Evolutionary conservation across 2,797 vertebrate genomes (phyloP).

Genomic region (Rhinogobio ventralis): DNA sequence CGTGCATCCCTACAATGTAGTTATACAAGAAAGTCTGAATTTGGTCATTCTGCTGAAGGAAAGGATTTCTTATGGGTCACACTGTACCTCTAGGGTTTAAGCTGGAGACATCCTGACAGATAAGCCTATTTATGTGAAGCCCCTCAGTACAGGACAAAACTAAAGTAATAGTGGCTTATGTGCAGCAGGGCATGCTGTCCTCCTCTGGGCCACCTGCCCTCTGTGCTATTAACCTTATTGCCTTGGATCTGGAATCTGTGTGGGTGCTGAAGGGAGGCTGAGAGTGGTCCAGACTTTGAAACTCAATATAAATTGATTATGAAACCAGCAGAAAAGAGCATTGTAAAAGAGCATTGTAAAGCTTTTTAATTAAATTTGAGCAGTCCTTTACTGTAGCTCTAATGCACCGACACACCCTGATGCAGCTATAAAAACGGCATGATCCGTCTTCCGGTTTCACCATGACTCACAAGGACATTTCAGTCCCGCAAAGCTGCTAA

Average conservation of each 20-base stretch:
- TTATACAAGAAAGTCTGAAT: background rate
- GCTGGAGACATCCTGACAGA: constrained; percentile 56
- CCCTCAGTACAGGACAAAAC: constrained; percentile 32
- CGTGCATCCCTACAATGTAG: no score
- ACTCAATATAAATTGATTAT: constrained; percentile 44
- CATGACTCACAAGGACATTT: constrained; percentile 17
- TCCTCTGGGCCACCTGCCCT: constrained; percentile 52
- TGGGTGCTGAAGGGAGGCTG: constrained; percentile 28
- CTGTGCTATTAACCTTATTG: constrained; percentile 67
- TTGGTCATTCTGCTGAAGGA: background rate
- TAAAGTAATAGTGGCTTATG: constrained; percentile 55
- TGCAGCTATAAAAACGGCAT: constrained; percentile 44
- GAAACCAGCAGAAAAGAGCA: constrained; percentile 47
- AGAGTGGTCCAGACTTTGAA: constrained; percentile 31
- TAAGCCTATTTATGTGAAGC: constrained; percentile 64
- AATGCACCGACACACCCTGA: constrained; percentile 47
- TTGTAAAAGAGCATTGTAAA: constrained; percentile 45
- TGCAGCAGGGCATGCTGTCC: constrained; percentile 48
- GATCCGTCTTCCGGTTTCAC: constrained; percentile 23
- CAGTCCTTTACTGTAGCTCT: constrained; percentile 42
- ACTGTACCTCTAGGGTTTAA: constrained; percentile 68
- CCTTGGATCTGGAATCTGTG: constrained; percentile 40
- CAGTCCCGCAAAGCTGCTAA: constrained; percentile 19
- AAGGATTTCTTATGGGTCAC: constrained; percentile 26
- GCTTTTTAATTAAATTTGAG: constrained; percentile 53